phyloP scores from a whole-genome alignment of 1,140 invertebrate genomes.

The Zaprionus ghesquierei region DNA sequence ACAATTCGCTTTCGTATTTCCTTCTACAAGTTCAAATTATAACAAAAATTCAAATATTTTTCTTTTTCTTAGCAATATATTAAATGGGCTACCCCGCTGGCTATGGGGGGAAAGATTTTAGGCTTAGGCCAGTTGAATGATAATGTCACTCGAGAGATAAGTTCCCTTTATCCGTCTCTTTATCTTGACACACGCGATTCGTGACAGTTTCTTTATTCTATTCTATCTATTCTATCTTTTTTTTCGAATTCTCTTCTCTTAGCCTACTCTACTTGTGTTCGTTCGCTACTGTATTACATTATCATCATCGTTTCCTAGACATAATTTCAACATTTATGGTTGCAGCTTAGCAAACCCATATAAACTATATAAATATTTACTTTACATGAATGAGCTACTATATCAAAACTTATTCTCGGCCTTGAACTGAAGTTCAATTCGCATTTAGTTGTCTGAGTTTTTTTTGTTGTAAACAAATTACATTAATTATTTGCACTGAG shows the following conservation, averaged over 20 bases:
- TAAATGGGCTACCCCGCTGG: no score
- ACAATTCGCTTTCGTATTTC: conserved; percentile 33
- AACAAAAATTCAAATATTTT: conserved; percentile 58
- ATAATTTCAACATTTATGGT: conserved; percentile 41
- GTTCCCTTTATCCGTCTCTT: conserved; percentile 46
- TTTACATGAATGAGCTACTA: conserved; percentile 15
- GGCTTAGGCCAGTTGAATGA: conserved; percentile 68
- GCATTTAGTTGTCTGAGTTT: conserved; percentile 22
- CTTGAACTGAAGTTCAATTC: conserved; percentile 64
- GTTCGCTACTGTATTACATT: conserved; percentile 8
- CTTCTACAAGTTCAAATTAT: conserved; percentile 66
- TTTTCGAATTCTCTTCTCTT: background rate
- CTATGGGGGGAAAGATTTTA: conserved; percentile 55
- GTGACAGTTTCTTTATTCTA: conserved; percentile 28
- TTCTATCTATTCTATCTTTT: conserved; percentile 18
- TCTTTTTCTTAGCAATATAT: conserved; percentile 60
- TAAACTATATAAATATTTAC: conserved; percentile 22
- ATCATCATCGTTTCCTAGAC: background rate
- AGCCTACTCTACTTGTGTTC: background rate
- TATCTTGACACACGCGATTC: conserved; percentile 51
- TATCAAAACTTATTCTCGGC: conserved; percentile 8
- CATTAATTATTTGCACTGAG: conserved; percentile 28
- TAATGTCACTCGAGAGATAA: conserved; percentile 76
- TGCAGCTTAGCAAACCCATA: conserved; percentile 20
- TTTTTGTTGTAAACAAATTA: conserved; percentile 5